Percentiles rank a stretch among this genome's conserved stretches.
These are phyloP conservation scores for Pelobates fuscus DNA, from an alignment of 2,113 vertebrate species.

Conservation along the genomic window DNA sequence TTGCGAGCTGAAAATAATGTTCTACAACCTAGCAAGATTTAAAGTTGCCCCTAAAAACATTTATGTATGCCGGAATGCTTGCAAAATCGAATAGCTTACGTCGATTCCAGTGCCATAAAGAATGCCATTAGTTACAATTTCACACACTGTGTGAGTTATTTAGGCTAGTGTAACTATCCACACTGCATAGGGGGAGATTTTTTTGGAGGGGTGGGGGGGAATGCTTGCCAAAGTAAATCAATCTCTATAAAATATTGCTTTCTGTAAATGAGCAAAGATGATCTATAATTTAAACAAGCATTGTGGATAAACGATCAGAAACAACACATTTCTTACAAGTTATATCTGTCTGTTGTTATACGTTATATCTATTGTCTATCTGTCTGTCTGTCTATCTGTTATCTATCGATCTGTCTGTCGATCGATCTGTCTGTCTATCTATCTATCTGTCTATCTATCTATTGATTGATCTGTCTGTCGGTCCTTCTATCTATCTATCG, in stretches of 20 bases:
- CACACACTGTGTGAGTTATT: constrained; percentile 22
- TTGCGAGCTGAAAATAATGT: constrained; percentile 36
- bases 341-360: too few species aligned
- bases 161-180: constrained; percentile 5
- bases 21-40: constrained; percentile 33
- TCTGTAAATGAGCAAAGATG: not conserved
- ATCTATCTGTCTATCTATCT: too few species aligned
- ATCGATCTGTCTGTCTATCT: too few species aligned
- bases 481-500: too few species aligned
- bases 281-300: too few species aligned
- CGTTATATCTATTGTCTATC: too few species aligned
- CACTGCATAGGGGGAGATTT: not conserved
- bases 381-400: too few species aligned
- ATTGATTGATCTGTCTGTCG: too few species aligned
- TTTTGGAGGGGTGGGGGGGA: too few species aligned
- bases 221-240: not conserved
- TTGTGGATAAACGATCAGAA: too few species aligned
- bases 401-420: too few species aligned
- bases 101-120: constrained; percentile 35
- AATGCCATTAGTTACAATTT: constrained; percentile 13
- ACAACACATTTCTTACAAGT: too few species aligned
- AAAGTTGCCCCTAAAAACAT: constrained; percentile 42
- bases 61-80: constrained; percentile 30
- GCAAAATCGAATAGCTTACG: constrained; percentile 35
- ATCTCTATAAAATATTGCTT: not conserved